These are phyloP conservation scores for Leucophenga maculata DNA, from an alignment of 2,888 invertebrate species.

Conservation along the genomic window DNA sequence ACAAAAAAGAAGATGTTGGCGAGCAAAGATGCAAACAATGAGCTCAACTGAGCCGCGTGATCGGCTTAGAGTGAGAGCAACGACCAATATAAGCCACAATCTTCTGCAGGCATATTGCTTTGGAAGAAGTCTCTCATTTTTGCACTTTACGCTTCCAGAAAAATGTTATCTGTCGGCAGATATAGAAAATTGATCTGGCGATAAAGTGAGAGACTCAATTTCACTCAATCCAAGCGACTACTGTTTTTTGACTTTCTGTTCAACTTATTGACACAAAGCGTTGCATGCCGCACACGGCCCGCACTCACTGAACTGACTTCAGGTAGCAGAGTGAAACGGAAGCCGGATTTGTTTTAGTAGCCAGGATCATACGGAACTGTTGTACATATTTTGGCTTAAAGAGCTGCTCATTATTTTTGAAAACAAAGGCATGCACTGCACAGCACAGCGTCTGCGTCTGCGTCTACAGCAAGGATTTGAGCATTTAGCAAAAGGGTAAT, in stretches of 20 bases:
- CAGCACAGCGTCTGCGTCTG: slow-evolving; percentile 11
- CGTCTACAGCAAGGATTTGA: slow-evolving; percentile 41
- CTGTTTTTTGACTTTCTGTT: slow-evolving; percentile 61
- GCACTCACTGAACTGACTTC: slow-evolving; percentile 9
- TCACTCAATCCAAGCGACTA: slow-evolving; percentile 51
- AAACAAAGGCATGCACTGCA: slow-evolving; percentile 58
- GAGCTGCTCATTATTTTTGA: slow-evolving; percentile 67
- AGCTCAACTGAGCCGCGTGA: slow-evolving; percentile 38
- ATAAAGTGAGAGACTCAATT: slow-evolving; percentile 61
- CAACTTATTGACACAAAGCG: slow-evolving; percentile 22
- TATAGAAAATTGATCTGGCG: slow-evolving; percentile 62
- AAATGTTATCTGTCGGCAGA: slow-evolving; percentile 55
- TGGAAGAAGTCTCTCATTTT: slow-evolving; percentile 9
- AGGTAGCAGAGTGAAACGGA: slow-evolving; percentile 52
- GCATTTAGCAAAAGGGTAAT: slow-evolving; percentile 65
- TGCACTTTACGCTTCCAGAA: slow-evolving; percentile 2
- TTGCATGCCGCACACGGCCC: slow-evolving; percentile 2
- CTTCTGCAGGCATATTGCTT: not conserved
- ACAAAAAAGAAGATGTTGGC: slow-evolving; percentile 1
- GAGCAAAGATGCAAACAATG: slow-evolving; percentile 19
- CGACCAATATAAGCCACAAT: slow-evolving; percentile 29
- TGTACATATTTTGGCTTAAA: slow-evolving; percentile 69
- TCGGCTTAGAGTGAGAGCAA: slow-evolving; percentile 20
- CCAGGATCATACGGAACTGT: slow-evolving; percentile 58
- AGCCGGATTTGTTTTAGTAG: slow-evolving; percentile 38